phyloP scores from a whole-genome alignment of 1,140 invertebrate species.

The Calephelis virginiensis region DNA sequence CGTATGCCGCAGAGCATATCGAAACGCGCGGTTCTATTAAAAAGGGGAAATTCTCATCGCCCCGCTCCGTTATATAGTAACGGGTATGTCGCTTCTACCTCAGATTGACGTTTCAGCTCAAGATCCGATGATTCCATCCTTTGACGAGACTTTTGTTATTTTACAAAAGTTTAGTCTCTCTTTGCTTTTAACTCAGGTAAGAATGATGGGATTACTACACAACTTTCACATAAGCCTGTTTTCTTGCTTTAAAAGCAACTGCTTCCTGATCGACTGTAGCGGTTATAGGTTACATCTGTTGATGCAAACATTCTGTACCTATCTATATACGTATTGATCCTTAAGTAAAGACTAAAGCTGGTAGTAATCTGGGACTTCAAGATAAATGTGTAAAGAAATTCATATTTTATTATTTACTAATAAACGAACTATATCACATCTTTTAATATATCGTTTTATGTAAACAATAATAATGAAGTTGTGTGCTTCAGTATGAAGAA shows the following conservation, averaged over 20 bases:
- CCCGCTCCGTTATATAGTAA: constrained; percentile 1
- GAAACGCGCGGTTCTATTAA: neutral
- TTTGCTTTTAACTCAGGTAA: neutral
- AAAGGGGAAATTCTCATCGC: neutral
- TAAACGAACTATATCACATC: no score
- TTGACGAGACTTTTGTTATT: neutral
- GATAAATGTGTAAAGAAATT: no score
- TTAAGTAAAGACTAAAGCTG: no score
- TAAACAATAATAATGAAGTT: no score
- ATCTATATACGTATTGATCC: no score
- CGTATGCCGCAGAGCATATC: neutral
- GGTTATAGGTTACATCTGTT: no score
- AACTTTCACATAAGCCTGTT: neutral
- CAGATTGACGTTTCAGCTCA: no score
- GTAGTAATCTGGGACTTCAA: no score
- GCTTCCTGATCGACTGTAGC: neutral
- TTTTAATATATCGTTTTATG: no score
- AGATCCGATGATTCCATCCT: neutral
- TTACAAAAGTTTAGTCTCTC: neutral
- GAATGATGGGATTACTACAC: neutral
- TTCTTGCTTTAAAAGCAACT: neutral
- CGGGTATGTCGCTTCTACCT: neutral
- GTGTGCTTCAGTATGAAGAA: no score
- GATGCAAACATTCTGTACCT: no score
- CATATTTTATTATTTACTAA: no score